Evolutionary conservation across 2,797 vertebrate species (phyloP).

Genomic region (Amphiprion clarkii): DNA sequence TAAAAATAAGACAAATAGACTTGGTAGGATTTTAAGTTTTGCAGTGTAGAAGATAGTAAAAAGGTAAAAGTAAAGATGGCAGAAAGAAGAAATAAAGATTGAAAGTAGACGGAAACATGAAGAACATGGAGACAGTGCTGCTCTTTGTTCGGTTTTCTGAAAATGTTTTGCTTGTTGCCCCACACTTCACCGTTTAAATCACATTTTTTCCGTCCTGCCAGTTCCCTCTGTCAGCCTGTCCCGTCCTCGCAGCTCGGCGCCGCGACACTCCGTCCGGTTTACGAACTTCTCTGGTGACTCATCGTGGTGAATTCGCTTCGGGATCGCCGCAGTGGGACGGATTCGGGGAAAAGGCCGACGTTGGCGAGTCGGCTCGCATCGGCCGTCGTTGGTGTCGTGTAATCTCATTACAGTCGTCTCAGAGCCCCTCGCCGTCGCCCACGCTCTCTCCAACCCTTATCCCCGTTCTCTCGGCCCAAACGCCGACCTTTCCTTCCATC

Average conservation of each 20-base stretch:
- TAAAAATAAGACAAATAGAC: no score
- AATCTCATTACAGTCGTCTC: slow-evolving; percentile 12
- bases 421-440: slow-evolving; percentile 49
- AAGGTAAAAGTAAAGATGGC: no score
- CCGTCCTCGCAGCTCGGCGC: slow-evolving; percentile 46
- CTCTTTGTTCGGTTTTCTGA: slow-evolving; percentile 44
- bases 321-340: slow-evolving; percentile 66
- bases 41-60: neutral
- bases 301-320: slow-evolving; percentile 63
- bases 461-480: slow-evolving; percentile 65
- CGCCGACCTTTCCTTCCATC: slow-evolving; percentile 55
- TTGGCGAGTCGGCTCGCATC: slow-evolving; percentile 33
- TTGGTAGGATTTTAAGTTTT: no score
- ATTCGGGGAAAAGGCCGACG: slow-evolving; percentile 28
- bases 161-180: slow-evolving; percentile 25
- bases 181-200: slow-evolving; percentile 52
- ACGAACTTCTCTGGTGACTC: slow-evolving; percentile 68
- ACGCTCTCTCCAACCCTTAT: slow-evolving; percentile 57
- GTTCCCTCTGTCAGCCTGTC: slow-evolving; percentile 29
- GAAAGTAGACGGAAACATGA: neutral
- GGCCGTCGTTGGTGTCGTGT: slow-evolving; percentile 24
- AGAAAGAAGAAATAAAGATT: neutral
- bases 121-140: slow-evolving; percentile 18
- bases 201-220: slow-evolving; percentile 39
- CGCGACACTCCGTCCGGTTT: slow-evolving; percentile 53